These are phyloP conservation scores for Eretmodus cyanostictus DNA, from an alignment of 2,113 vertebrate genomes.

Conservation along the genomic window DNA sequence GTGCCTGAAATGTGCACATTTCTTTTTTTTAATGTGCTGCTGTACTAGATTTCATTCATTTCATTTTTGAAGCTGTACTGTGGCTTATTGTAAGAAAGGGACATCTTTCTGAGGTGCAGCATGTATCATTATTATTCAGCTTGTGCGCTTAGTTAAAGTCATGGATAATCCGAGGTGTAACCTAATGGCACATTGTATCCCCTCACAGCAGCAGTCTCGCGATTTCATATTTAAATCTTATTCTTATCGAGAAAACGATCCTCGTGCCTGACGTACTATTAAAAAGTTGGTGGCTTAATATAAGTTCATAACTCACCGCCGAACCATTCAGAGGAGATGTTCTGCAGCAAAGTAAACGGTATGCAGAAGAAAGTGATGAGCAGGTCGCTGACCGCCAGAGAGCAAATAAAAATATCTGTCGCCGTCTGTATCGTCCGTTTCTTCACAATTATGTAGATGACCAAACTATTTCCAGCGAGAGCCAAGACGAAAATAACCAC, in stretches of 20 bases:
- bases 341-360: conserved; percentile 78
- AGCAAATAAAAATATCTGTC: conserved; percentile 77
- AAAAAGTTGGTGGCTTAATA: background rate
- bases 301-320: conserved; percentile 65
- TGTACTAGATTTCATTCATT: background rate
- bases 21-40: background rate
- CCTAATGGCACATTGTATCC: background rate
- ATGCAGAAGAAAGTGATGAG: conserved; percentile 83
- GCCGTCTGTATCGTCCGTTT: conserved; percentile 69
- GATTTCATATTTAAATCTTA: background rate
- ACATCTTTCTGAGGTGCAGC: background rate
- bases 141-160: background rate
- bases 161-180: background rate
- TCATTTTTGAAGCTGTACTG: background rate
- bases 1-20: background rate
- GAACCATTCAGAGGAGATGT: conserved; percentile 78
- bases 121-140: background rate
- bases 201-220: background rate
- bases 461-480: conserved; percentile 75
- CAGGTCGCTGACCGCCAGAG: conserved; percentile 78
- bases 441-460: conserved; percentile 71
- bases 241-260: background rate
- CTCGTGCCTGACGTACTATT: accelerated
- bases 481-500: conserved; percentile 73
- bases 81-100: background rate